Evolutionary conservation across 2,113 vertebrate genomes (phyloP).

Genomic region (Pyrgilauda ruficollis): DNA sequence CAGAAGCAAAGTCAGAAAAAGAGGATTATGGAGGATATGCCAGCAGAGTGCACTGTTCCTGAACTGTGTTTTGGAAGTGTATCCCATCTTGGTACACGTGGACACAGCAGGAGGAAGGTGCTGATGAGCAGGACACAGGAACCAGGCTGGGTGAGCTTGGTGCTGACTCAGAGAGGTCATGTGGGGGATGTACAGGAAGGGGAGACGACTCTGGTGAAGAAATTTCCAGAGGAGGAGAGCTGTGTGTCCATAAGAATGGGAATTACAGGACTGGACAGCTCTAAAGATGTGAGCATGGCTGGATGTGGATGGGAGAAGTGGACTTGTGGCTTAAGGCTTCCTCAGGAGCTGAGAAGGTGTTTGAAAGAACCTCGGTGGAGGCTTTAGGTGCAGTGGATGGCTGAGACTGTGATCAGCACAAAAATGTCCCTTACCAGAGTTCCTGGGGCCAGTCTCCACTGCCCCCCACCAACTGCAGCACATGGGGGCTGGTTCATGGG

Average conservation of each 20-base stretch:
- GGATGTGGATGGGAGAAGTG: neutral
- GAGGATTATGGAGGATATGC: neutral
- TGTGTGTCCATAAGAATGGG: fast-evolving
- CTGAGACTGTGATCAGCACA: neutral
- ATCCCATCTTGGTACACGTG: fast-evolving
- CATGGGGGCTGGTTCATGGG: neutral
- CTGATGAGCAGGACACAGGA: neutral
- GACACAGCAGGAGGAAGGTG: neutral
- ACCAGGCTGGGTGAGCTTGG: neutral
- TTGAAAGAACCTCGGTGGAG: neutral
- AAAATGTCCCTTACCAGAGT: neutral
- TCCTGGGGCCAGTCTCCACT: neutral
- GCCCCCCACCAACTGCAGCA: neutral
- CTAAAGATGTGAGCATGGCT: neutral
- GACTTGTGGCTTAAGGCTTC: neutral
- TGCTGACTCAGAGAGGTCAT: neutral
- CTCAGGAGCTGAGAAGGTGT: neutral
- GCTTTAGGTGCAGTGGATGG: neutral
- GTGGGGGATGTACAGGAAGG: neutral
- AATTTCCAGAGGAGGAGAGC: neutral
- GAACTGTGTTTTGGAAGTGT: neutral
- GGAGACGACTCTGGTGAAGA: neutral
- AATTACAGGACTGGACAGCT: neutral
- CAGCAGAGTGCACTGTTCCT: neutral
- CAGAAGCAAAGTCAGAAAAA: neutral